Evolutionary conservation across 2,113 vertebrate genomes (phyloP).

Genomic region (Oncorhynchus nerka): DNA sequence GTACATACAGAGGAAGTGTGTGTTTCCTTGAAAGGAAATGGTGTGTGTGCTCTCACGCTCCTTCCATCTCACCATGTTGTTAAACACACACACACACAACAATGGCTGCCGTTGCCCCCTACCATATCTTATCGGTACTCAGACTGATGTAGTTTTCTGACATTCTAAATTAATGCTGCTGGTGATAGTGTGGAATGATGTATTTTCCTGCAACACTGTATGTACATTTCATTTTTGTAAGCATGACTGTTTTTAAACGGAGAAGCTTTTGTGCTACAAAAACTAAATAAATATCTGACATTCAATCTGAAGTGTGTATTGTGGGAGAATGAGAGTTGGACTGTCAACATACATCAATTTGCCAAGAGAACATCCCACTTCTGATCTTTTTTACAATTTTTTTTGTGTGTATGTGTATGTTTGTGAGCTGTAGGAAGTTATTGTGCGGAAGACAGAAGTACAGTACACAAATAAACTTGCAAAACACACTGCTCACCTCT

Average conservation of each 20-base stretch:
- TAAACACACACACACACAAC: constrained; percentile 10
- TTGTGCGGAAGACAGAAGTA: too few relatives aligned
- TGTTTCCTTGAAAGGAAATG: constrained; percentile 14
- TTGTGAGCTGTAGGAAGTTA: too few relatives aligned
- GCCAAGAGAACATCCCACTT: not conserved
- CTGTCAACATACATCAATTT: not conserved
- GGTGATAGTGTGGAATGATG: not conserved
- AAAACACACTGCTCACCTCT: constrained; percentile 6
- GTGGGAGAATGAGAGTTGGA: not conserved
- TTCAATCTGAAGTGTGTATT: not conserved
- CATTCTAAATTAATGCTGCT: not conserved
- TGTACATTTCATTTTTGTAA: not conserved
- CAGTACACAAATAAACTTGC: too few relatives aligned
- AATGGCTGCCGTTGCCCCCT: constrained; percentile 12
- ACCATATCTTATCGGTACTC: not conserved
- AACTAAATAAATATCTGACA: constrained; percentile 28
- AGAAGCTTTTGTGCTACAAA: constrained; percentile 18
- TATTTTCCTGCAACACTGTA: constrained; percentile 12
- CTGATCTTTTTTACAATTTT: not conserved
- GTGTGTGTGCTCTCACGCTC: not conserved
- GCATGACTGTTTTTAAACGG: constrained; percentile 26
- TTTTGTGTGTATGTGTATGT: too few relatives aligned
- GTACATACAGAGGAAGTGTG: not conserved
- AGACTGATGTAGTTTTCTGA: not conserved
- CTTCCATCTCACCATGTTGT: not conserved